Evolutionary conservation across 1,140 invertebrate genomes (phyloP).

Genomic region (Drosophila kurseongensis): DNA sequence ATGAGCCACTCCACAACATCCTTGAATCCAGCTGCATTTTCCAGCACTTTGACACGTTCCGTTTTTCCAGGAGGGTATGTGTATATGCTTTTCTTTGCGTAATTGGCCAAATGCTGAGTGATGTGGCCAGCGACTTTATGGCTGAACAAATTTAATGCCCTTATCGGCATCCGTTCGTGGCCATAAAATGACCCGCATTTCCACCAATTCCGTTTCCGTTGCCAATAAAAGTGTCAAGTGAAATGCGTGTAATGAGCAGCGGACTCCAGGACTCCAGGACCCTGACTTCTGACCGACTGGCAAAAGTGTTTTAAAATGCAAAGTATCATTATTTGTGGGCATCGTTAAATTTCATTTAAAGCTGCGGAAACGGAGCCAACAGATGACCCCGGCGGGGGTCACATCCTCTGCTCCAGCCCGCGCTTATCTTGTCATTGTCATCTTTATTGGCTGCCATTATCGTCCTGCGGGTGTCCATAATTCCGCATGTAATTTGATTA

Average conservation of each 20-base stretch:
- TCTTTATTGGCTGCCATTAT: constrained; percentile 77
- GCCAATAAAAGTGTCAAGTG: constrained; percentile 80
- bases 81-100: constrained; percentile 65
- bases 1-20: constrained; percentile 71
- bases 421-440: constrained; percentile 75
- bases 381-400: constrained; percentile 38
- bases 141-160: constrained; percentile 69
- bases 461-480: constrained; percentile 75
- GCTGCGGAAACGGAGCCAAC: constrained; percentile 16
- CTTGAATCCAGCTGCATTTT: constrained; percentile 57
- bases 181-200: constrained; percentile 78
- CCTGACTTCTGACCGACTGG: constrained; percentile 49
- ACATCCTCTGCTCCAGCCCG: constrained; percentile 22
- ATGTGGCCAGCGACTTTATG: constrained; percentile 67
- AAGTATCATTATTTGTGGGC: constrained; percentile 78
- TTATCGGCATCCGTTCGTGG: constrained; percentile 73
- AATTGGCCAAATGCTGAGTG: constrained; percentile 76
- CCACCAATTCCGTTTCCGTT: constrained; percentile 40
- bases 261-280: constrained; percentile 12
- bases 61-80: constrained; percentile 11
- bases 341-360: constrained; percentile 83
- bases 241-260: constrained; percentile 77
- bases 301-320: constrained; percentile 80
- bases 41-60: constrained; percentile 78
- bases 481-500: constrained; percentile 72